A percentile compares a stretch with the other conserved stretches of the same genome.
These are phyloP conservation scores for Hippopotamus amphibius DNA, from an alignment of 2,113 vertebrate species.

Conservation along the genomic window DNA sequence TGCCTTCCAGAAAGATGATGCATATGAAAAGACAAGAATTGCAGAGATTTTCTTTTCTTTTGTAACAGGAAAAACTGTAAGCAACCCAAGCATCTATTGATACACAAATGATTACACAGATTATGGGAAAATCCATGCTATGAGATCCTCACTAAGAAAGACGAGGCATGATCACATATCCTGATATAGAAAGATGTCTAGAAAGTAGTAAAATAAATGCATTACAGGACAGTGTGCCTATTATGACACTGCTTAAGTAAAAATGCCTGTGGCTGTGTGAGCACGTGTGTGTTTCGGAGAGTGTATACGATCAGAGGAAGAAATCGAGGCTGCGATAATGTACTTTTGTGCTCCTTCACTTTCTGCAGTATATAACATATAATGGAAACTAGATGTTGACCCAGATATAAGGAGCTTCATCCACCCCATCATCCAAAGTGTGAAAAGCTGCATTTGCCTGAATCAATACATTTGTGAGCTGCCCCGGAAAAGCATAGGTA, in stretches of 20 bases:
- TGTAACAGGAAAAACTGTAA: background rate
- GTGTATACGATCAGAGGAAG: constrained; percentile 27
- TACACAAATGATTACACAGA: background rate
- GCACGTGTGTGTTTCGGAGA: background rate
- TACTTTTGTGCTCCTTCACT: constrained; percentile 48
- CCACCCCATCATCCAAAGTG: constrained; percentile 29
- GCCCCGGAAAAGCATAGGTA: background rate
- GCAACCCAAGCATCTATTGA: background rate
- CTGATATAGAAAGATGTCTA: background rate
- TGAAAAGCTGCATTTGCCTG: background rate
- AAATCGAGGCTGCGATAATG: constrained; percentile 25
- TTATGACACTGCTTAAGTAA: background rate
- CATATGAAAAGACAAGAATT: background rate
- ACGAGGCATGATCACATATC: background rate
- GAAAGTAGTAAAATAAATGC: background rate
- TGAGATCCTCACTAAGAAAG: background rate
- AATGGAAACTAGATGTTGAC: constrained; percentile 79
- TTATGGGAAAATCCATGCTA: background rate
- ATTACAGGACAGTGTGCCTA: background rate
- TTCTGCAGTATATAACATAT: constrained; percentile 52
- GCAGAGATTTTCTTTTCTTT: background rate
- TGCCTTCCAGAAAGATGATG: background rate
- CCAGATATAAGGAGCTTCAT: constrained; percentile 51
- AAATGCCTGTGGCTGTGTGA: background rate
- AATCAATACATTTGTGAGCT: background rate